Percentiles rank a stretch among this genome's conserved stretches.
phyloP scores from a whole-genome alignment of 2,797 vertebrate species.

The Argentina silus region DNA sequence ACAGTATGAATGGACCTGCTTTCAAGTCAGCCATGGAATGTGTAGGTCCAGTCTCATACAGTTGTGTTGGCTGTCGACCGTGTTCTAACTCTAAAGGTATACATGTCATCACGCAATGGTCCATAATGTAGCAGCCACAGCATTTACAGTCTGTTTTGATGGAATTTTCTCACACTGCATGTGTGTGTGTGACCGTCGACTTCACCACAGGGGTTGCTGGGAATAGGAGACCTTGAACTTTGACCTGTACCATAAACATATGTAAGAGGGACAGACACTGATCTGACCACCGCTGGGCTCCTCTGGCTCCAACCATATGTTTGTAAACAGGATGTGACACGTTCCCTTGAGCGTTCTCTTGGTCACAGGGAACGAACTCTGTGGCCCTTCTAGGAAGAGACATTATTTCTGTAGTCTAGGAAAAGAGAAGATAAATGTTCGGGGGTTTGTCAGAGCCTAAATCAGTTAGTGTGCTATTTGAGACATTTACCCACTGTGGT shows the following conservation, averaged over 20 bases:
- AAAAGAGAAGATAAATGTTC: slow-evolving; percentile 27
- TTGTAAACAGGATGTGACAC: slow-evolving; percentile 50
- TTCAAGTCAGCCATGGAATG: background rate
- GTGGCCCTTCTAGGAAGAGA: slow-evolving; percentile 16
- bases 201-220: slow-evolving; percentile 30
- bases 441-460: background rate
- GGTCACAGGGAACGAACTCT: slow-evolving; percentile 5
- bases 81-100: background rate
- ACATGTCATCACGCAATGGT: background rate
- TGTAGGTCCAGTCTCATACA: background rate
- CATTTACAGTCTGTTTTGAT: background rate
- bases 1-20: background rate
- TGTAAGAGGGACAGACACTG: slow-evolving; percentile 38
- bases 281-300: slow-evolving; percentile 43
- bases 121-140: background rate
- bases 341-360: slow-evolving; percentile 31
- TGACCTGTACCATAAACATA: slow-evolving; percentile 46
- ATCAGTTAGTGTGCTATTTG: background rate
- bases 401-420: background rate
- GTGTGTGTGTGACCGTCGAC: slow-evolving; percentile 34
- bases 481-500: too few relatives aligned
- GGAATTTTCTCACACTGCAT: slow-evolving; percentile 51
- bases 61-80: background rate
- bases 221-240: slow-evolving; percentile 54
- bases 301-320: slow-evolving; percentile 52